Percentiles rank a stretch among this genome's conserved stretches.
phyloP scores from a whole-genome alignment of 2,113 vertebrate genomes.

The Scopus umbretta region DNA sequence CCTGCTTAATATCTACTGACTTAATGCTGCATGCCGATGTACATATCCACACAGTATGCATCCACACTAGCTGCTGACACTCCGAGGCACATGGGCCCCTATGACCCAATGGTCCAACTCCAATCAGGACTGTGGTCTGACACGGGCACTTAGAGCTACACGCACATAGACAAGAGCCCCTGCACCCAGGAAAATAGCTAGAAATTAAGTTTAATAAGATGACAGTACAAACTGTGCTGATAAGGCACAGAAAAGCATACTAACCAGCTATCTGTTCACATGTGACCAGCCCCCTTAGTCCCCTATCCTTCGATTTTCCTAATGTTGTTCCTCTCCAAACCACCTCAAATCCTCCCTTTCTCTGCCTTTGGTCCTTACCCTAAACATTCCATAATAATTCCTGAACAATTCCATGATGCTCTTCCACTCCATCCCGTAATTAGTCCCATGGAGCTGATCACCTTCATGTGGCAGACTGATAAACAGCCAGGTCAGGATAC shows the following conservation, averaged over 20 bases:
- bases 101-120: not conserved
- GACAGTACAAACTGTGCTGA: not conserved
- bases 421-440: not conserved
- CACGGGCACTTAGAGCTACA: not conserved
- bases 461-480: not conserved
- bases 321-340: not conserved
- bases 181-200: not conserved
- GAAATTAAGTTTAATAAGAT: not conserved
- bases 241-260: not conserved
- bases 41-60: not conserved
- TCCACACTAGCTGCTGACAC: not conserved
- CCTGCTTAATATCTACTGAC: not conserved
- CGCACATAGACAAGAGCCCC: not conserved
- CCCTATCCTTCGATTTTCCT: not conserved
- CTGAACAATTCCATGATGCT: not conserved
- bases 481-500: not conserved
- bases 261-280: not conserved
- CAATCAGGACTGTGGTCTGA: not conserved
- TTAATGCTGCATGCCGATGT: not conserved
- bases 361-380: not conserved
- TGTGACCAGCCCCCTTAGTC: not conserved
- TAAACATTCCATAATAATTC: not conserved
- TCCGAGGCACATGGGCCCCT: fast-evolving
- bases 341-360: not conserved
- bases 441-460: not conserved